Evolutionary conservation across 2,113 vertebrate genomes (phyloP), one percentile per base, ranked within the genome.

Genomic region (Sula dactylatra): DNA sequence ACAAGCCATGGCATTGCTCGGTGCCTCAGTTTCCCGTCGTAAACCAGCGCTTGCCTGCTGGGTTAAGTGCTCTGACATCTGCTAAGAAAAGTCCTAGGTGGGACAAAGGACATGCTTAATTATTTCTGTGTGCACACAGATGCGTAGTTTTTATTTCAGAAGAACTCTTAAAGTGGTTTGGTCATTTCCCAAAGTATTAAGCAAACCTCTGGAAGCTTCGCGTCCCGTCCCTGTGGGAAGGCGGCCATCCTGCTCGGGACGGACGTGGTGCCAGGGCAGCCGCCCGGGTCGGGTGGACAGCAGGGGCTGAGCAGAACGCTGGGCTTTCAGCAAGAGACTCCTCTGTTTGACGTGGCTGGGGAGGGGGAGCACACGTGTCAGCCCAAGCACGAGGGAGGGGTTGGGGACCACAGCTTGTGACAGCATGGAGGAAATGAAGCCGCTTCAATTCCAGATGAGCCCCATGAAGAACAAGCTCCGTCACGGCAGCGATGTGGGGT

Each of bases 291-390:
- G 32, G 49, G 58, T 16, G 40, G 42, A 3, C 40, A 24, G 40
- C 40, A 24, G 56, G 54, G 42, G 58, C 49, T 38, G 58, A 61
- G 67, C 49, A 55, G 49, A 40, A 40, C 2, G 16, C 24, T 49
- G 50, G n/a, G 38, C 54, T 78, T 61, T 32, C 38, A 52, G 85
- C 64, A 24, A 32, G 55, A 61, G 45, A 8, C 34, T 17, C 36
- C 32, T 67, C 25, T 13, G 17, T 5, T 49, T 50, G n/a, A 26
- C 0, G 2, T 45, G 32, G 17, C 34, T 2, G 11, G 73, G 73
- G 45, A 69, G 4, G 36, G 26, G 32, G 13, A 32, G 17, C 2
- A 1, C 4, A 6, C 5, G 1, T 3, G 32, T 42, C 52, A 42
- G 36, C 61, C 59, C 4, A 3, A 32, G 31, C 17, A 7, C 1